Base-by-base conservation (phyloP, 1,140 invertebrate genomes). In the Gonioctena quinquepunctata region DNA sequence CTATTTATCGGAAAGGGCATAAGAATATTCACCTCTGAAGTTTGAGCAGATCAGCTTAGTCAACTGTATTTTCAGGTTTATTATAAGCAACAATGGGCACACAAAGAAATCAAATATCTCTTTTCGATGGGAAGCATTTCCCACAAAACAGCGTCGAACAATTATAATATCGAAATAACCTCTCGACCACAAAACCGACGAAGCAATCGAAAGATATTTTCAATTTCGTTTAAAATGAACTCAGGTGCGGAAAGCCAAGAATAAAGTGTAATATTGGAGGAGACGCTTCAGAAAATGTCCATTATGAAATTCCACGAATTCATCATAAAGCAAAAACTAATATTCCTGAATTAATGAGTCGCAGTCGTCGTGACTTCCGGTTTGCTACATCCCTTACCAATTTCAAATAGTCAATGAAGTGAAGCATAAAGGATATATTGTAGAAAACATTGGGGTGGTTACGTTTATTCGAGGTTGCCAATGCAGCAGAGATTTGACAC, bases 331-430 rank as follows among this genome's bases (percentile, higher is more conserved):
- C 16, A 54, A 54, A 54, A 54, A 54, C 50, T 54, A 54, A 54
- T 54, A 54, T 54, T 54, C 50, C 13, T 22, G 50, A 54, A 54
- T 54, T 54, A 54, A 54, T 54, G 50, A 54, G 50, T 54, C 18
- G 13, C 13, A 54, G 50, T 22, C 50, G 16, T 54, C 18, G 16
- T 22, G 50, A 54, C 16, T 54, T 21, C 50, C 50, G 21, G 50
- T 54, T 22, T 54, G 50, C n/a, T 54, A 54, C 50, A 54, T 54
- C 50, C 50, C 50, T 22, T 11, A 19, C 21, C 21, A 54, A 54
- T 54, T 42, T 54, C 11, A 22, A 54, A 54, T 54, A 16, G 50
- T 54, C 50, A 54, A 54, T 54, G 50, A 54, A 22, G 11, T 54
- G 50, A 22, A 54, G 50, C 33, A 42, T 13, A 42, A 8, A 7